Base-by-base conservation (phyloP, 2,797 vertebrate species). In the Craterocephalus amniculus region DNA sequence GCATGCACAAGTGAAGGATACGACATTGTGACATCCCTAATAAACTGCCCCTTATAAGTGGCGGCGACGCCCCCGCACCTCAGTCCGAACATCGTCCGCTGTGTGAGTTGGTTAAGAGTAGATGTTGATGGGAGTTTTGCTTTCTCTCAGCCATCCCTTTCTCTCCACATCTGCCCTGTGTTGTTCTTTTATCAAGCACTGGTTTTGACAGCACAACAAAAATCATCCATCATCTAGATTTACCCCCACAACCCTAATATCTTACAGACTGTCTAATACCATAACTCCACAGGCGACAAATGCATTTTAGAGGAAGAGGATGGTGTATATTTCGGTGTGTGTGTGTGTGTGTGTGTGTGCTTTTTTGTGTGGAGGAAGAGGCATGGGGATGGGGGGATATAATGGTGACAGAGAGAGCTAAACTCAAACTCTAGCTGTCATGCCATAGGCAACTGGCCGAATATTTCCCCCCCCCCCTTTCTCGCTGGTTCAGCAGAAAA, bases 181-280 rank as follows among this genome's bases (percentile, higher is more conserved):
- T 79, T 84, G 80, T 89, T 91, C 83, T 90, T 89, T 88, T 89
- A 89, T 90, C 87, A 87, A 88, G 85, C 83, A 22, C 55, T 1
- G 65, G 66, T 76, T 88, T 81, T 91, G 87, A 91, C 89, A 85
- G 76, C 81, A 76, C 83, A 82, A 88, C 83, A 84, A 78, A 86
- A 86, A 84, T 85, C 85, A 89, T 91, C 90, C 87, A 90, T 92
- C 91, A 88, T 84, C 79, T 68, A 86, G 89, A 92, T 92, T 87
- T 91, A 90, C 74, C 83, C 88, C 73, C 80, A 57, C 83, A 85
- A 79, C 76, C 80, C 79, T 89, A 88, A 90, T 90, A 91, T 89
- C 88, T 78, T 78, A 72, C 87, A 87, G 84, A 87, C 87, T 89
- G 79, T 82, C 88, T 87, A 82, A 83, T 85, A 84, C 88, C 84